Base-by-base conservation (phyloP, 2,888 invertebrate genomes). In the Lobophora halterata region DNA sequence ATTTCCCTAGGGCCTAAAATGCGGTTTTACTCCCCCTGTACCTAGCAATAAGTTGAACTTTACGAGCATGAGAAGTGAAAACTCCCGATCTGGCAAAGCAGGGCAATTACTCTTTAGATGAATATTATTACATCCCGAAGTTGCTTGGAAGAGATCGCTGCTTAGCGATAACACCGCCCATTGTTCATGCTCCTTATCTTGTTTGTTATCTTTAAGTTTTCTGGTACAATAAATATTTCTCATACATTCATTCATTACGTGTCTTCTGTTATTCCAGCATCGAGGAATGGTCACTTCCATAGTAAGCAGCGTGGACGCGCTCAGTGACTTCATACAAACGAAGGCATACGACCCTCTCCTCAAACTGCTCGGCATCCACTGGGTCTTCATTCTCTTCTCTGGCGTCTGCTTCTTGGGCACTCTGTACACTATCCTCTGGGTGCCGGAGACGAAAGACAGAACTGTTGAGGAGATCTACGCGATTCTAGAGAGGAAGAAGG, bases 381-480 rank as follows among this genome's bases (percentile, higher is more conserved):
- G 86, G 86, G 86, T 86, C 5, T 86, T 87, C 67, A 80, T 85
- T 10, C 65, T 85, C 53, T 87, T 86, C 61, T 83, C 86, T 0
- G 14, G 69, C 1, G 75, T 87, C 2, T 86, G 86, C 56, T 86
- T 87, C 71, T 46, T 79, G 0, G 85, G 42, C 0, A 80, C 83
- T 0, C 47, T 77, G 6, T 87, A 87, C 58, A 85, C 87, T 0
- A 61, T 83, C 3, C 65, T 86, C 35, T 87, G 79, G 66, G 87
- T 87, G 0, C 87, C 87, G 14, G 87, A 87, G 49, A 87, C 87
- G 0, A 87, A 85, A 46, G 79, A 79, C 34, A 67, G 78, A 25
- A 73, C 69, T 1, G 75, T 86, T 2, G 85, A 79, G 35, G 79
- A 87, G 42, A 83, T 87, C 13, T 86, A 87, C 58, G 79, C 75